Conservation (phyloP, 2,888 invertebrate genomes). For the Agrochola circellaris region DNA sequence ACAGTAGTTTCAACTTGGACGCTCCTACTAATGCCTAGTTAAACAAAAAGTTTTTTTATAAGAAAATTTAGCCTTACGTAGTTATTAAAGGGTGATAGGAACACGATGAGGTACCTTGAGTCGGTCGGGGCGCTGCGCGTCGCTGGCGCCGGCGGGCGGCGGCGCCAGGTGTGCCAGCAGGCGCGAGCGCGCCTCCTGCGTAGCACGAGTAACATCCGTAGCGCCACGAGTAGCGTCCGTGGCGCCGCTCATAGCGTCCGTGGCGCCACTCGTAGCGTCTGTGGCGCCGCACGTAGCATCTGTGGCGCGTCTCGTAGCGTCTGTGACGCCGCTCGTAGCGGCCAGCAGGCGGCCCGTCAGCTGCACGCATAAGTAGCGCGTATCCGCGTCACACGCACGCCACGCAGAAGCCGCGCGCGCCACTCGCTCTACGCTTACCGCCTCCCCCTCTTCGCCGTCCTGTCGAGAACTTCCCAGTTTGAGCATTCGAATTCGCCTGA, state of each 20-base stretch:
- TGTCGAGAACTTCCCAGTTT: neutral
- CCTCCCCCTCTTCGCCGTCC: neutral
- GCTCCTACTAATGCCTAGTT: constrained; percentile 69
- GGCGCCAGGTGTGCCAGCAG: constrained; percentile 56
- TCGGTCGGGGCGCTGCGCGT: constrained; percentile 44
- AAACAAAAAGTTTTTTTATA: neutral
- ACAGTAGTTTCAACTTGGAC: constrained; percentile 70
- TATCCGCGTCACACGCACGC: constrained; percentile 37
- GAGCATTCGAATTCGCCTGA: neutral
- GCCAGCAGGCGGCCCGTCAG: constrained; percentile 50
- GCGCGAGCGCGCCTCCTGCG: constrained; percentile 22
- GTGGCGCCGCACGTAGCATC: neutral
- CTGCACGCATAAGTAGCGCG: constrained; percentile 46
- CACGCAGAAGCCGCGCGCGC: constrained; percentile 38
- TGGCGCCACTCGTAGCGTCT: neutral
- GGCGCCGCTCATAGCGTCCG: neutral
- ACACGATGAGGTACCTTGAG: constrained; percentile 44
- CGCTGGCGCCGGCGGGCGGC: constrained; percentile 32
- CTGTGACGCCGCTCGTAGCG: neutral
- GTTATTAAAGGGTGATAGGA: neutral
- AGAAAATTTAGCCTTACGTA: neutral
- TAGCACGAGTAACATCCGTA: neutral
- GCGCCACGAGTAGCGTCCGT: neutral
- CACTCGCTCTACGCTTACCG: constrained; percentile 18
- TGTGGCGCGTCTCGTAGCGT: neutral